Evolutionary conservation across 1,140 invertebrate species (phyloP).

Genomic region (Mycetomoellerius zeteki): DNA sequence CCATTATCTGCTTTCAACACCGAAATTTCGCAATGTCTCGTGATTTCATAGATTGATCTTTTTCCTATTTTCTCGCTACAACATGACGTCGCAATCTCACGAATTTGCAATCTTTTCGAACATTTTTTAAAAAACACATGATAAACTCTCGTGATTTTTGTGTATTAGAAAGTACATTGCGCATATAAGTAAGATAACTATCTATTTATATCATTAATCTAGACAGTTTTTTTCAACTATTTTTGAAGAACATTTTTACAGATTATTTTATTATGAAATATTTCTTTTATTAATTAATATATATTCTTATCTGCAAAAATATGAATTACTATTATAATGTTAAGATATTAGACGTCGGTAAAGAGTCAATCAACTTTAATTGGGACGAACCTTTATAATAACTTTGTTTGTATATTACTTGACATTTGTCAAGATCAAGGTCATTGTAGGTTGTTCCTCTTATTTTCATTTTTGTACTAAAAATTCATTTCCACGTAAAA

Average conservation of each 20-base stretch:
- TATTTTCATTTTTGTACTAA: no score
- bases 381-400: no score
- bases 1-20: slow-evolving; percentile 33
- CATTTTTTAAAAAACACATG: not conserved
- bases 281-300: not conserved
- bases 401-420: no score
- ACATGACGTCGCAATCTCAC: not conserved
- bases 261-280: not conserved
- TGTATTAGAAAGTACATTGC: not conserved
- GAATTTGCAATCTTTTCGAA: not conserved
- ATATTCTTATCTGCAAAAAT: no score
- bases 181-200: not conserved
- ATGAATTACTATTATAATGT: no score
- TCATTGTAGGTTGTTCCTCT: no score
- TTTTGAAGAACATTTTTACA: not conserved
- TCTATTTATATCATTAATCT: not conserved
- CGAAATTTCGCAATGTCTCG: slow-evolving; percentile 33
- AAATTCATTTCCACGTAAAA: no score
- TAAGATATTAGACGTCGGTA: no score
- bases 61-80: not conserved
- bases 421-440: no score
- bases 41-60: slow-evolving; percentile 17
- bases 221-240: not conserved
- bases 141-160: not conserved
- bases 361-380: no score